Evolutionary conservation across 2,113 vertebrate species (phyloP), one percentile per base, ranked within the genome.

Genomic region (Siniperca chuatsi): DNA sequence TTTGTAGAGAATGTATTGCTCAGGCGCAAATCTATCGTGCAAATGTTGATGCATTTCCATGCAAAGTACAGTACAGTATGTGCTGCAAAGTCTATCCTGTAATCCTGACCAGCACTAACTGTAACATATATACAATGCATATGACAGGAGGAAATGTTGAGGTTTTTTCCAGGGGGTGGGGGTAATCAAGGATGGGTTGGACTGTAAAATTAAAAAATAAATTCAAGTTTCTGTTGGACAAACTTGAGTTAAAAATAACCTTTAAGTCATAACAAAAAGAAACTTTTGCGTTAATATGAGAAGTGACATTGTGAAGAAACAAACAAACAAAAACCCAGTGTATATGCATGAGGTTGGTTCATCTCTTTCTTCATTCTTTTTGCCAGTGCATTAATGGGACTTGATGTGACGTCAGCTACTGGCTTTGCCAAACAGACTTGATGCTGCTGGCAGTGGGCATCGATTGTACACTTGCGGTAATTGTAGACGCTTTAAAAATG

Each of bases 331-430:
- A 61, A 7, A 13, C 15, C 29, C 7, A 16, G 29, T 58, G 33
- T 71, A 29, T 23, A 67, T 52, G 9, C n/a, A 23, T 12, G 11
- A 55, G 35, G 35, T 21, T 55, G 33, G 35, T 40, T n/a, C 12
- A 44, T 61, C 52, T 62, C 21, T 48, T 82, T 4, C 8, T 18
- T 71, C 20, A 18, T 61, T 52, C 3, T 25, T 55, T 21, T 25
- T 64, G 75, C 79, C 75, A 62, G 37, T 73, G 25, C 54, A 55
- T 76, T 81, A 73, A 81, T 73, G 16, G 29, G 68, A 68, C 79
- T 54, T 42, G 52, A 76, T 73, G 46, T 72, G 52, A n/a, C 40
- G 25, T 66, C 67, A 54, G 23, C n/a, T 46, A 0, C 16, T 7
- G 33, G 29, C 48, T 62, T 68, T 57, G 40, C 76, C 57, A 68